phyloP scores from a whole-genome alignment of 2,113 vertebrate species.

The Plectropomus leopardus region DNA sequence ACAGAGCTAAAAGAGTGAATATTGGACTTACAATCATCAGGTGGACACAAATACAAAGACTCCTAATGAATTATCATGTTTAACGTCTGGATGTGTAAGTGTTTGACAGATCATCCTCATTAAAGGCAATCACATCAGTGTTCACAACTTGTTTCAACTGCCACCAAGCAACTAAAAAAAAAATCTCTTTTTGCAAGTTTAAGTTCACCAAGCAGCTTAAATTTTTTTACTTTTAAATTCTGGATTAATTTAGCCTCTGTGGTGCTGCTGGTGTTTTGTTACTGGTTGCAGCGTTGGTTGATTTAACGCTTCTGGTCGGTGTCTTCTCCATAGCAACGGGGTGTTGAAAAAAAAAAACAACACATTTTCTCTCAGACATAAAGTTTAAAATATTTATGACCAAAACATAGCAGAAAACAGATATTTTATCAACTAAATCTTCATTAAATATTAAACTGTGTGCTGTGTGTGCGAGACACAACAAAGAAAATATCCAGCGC shows the following conservation, averaged over 20 bases:
- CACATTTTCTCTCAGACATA: neutral
- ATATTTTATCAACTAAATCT: too few relatives aligned
- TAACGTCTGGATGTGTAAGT: too few relatives aligned
- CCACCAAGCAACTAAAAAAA: too few relatives aligned
- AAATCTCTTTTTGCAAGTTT: too few relatives aligned
- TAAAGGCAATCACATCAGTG: neutral
- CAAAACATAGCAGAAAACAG: neutral
- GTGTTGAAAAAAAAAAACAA: neutral
- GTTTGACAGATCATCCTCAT: too few relatives aligned
- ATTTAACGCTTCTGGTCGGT: neutral
- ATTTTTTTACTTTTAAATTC: neutral
- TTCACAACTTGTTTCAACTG: too few relatives aligned
- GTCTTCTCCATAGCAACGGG: neutral
- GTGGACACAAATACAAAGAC: too few relatives aligned
- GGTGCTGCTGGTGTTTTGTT: too few relatives aligned
- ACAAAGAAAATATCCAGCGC: neutral
- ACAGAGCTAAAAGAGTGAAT: too few relatives aligned
- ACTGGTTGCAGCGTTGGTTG: neutral
- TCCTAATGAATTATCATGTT: too few relatives aligned
- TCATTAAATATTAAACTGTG: too few relatives aligned
- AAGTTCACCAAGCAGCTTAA: neutral
- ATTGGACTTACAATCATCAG: too few relatives aligned
- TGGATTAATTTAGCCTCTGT: neutral
- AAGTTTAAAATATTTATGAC: slow-evolving; percentile 1
- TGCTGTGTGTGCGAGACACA: neutral